Evolutionary conservation across 1,140 invertebrate genomes (phyloP).

Genomic region (Tyrophagus putrescentiae): DNA sequence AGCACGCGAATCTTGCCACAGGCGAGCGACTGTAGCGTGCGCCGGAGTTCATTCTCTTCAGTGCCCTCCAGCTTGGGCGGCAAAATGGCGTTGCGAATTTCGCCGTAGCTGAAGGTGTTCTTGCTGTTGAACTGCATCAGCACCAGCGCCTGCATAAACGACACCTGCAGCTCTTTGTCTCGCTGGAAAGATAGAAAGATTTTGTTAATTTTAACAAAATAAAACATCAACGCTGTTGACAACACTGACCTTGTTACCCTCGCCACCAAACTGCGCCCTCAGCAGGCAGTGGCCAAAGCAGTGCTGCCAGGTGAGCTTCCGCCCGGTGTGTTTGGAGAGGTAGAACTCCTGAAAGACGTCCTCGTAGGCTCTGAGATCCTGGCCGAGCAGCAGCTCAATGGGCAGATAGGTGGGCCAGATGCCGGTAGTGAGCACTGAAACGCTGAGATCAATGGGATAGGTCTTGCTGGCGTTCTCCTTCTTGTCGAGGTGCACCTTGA

Average conservation of each 20-base stretch:
- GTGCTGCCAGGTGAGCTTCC: conserved; percentile 92
- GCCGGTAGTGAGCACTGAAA: conserved; percentile 92
- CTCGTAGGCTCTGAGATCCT: conserved; percentile 79
- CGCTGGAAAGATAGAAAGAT: conserved; percentile 41
- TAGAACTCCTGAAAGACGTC: conserved; percentile 96
- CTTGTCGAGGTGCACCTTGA: conserved; percentile 43
- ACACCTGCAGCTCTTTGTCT: conserved; percentile 93
- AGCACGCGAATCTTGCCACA: conserved; percentile 90
- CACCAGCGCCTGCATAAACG: conserved; percentile 88
- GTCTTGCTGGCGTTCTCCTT: conserved; percentile 30
- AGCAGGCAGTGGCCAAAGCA: conserved; percentile 90
- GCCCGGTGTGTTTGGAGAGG: conserved; percentile 85
- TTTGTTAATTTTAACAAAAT: neutral
- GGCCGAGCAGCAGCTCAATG: conserved; percentile 76
- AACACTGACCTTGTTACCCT: conserved; percentile 32
- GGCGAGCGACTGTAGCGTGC: conserved; percentile 88
- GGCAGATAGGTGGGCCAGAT: conserved; percentile 94
- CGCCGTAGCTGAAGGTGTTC: conserved; percentile 65
- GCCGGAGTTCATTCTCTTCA: conserved; percentile 71
- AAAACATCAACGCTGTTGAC: conserved; percentile 22
- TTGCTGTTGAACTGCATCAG: conserved; percentile 83
- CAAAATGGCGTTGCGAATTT: conserved; percentile 66
- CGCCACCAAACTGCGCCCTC: conserved; percentile 67
- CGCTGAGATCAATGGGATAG: conserved; percentile 62
- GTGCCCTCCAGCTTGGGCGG: conserved; percentile 30